These are phyloP conservation scores for Oreocharis arfaki DNA, from an alignment of 2,113 vertebrate species.

Conservation along the genomic window DNA sequence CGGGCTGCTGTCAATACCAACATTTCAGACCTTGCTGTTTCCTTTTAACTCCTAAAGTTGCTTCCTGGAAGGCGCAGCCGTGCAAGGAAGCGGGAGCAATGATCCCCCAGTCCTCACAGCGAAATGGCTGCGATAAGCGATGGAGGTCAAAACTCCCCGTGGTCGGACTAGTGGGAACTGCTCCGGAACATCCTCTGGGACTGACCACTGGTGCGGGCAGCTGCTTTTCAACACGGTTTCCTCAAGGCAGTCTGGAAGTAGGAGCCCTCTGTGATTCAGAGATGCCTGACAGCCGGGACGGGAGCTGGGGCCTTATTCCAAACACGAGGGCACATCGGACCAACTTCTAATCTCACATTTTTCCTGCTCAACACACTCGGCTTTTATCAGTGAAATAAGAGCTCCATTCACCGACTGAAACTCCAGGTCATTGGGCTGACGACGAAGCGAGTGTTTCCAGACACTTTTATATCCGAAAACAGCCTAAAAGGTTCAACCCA, in stretches of 20 bases:
- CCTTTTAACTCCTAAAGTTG: not conserved
- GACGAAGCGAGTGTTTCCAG: not conserved
- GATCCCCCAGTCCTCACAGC: fast-evolving
- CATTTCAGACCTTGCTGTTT: not conserved
- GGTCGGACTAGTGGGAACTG: fast-evolving
- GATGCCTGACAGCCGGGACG: fast-evolving
- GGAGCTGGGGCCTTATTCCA: not conserved
- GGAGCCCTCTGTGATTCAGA: fast-evolving
- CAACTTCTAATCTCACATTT: fast-evolving
- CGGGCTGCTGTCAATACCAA: not conserved
- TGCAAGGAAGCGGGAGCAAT: not conserved
- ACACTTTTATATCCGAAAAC: not conserved
- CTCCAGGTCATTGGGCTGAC: not conserved
- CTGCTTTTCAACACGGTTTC: not conserved
- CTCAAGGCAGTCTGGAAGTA: fast-evolving
- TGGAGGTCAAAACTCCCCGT: fast-evolving
- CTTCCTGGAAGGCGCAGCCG: not conserved
- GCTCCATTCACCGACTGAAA: not conserved
- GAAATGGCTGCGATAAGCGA: not conserved
- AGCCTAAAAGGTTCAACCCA: not conserved
- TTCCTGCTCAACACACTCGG: not conserved
- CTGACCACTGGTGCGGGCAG: fast-evolving
- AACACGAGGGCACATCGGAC: not conserved
- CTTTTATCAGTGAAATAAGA: fast-evolving
- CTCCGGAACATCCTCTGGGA: not conserved